A percentile compares a stretch with the other conserved stretches of the same genome.
Evolutionary conservation across 2,888 invertebrate species (phyloP).

Genomic region (Lissonota sp.): DNA sequence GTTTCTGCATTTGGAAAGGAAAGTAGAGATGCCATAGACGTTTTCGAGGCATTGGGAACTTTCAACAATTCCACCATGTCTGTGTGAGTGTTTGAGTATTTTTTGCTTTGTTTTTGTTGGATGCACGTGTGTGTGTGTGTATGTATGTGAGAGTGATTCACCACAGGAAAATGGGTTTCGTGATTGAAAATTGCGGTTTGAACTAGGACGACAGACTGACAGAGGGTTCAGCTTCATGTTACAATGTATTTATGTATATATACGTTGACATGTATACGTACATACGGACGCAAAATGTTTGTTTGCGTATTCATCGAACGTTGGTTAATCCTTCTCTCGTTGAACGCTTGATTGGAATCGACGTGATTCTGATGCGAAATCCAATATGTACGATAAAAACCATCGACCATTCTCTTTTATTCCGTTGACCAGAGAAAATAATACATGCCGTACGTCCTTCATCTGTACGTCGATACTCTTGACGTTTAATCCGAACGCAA

Average conservation of each 20-base stretch:
- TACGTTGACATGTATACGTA: background rate
- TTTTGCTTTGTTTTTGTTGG: background rate
- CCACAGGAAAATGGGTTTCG: conserved; percentile 49
- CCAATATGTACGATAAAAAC: conserved; percentile 26
- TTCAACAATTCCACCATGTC: background rate
- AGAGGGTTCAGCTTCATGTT: background rate
- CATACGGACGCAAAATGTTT: background rate
- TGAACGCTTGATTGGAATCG: conserved; percentile 35
- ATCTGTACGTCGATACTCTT: conserved; percentile 25
- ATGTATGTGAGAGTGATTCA: background rate
- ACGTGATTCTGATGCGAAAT: conserved; percentile 16
- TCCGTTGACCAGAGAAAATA: conserved; percentile 30
- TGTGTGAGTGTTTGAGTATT: background rate
- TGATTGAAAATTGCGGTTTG: conserved; percentile 66
- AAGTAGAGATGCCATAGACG: too few relatives aligned
- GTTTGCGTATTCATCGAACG: conserved; percentile 9
- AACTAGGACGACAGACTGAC: conserved; percentile 43
- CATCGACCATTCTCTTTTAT: conserved; percentile 31
- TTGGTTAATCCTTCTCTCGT: conserved; percentile 32
- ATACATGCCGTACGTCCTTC: conserved; percentile 4
- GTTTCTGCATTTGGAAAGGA: too few relatives aligned
- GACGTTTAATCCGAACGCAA: conserved; percentile 6
- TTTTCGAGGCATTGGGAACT: too few relatives aligned
- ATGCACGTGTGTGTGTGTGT: conserved; percentile 10
- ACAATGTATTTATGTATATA: background rate